Evolutionary conservation across 2,113 vertebrate species (phyloP).

Genomic region (Picathartes gymnocephalus): DNA sequence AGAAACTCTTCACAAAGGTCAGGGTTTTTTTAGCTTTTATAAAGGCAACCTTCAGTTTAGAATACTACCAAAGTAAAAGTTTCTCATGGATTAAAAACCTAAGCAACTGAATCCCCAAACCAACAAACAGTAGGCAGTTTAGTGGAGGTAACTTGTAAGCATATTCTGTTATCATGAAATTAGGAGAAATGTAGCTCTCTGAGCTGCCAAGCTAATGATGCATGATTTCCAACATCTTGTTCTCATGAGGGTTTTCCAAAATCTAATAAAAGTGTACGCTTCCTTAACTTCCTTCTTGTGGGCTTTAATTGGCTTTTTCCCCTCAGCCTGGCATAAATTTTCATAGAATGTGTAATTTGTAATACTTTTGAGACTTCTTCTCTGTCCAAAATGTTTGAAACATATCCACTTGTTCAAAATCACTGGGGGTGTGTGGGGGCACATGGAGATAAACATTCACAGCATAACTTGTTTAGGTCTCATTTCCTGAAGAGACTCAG

Average conservation of each 20-base stretch:
- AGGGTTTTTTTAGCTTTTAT: background rate
- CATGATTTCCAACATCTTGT: conserved; percentile 1
- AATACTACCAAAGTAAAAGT: background rate
- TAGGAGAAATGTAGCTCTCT: conserved; percentile 17
- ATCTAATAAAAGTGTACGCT: background rate
- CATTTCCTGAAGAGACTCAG: background rate
- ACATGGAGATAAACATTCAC: background rate
- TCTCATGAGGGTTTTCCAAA: conserved; percentile 27
- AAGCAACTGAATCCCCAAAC: background rate
- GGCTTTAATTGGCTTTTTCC: conserved; percentile 33
- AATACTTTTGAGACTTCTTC: conserved; percentile 8
- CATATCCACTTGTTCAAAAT: background rate
- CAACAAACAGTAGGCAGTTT: background rate
- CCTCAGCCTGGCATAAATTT: background rate
- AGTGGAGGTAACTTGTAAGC: background rate
- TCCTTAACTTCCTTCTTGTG: conserved; percentile 23
- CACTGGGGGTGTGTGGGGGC: background rate
- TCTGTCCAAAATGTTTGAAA: background rate
- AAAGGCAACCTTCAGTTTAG: background rate
- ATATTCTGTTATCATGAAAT: conserved; percentile 16
- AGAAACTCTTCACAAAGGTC: conserved; percentile 25
- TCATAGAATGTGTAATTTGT: background rate
- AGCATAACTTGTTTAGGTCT: background rate
- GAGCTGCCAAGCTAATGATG: conserved; percentile 27
- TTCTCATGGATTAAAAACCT: background rate